Conservation (phyloP, 2,888 invertebrate species). For the Xestia sexstrigata region DNA sequence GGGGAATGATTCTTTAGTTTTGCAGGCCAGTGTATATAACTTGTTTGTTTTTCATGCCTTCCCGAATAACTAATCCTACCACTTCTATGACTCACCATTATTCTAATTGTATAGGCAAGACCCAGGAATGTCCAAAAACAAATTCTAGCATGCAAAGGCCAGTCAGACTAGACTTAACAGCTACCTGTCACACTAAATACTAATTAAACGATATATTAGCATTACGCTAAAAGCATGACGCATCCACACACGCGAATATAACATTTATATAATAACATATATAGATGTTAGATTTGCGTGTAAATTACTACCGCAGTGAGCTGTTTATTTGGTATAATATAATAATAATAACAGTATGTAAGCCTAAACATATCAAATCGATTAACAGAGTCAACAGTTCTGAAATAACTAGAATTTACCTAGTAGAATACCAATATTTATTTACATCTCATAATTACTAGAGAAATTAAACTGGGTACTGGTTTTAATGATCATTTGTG, state of each 20-base stretch:
- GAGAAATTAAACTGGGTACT: constrained; percentile 1
- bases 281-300: constrained; percentile 37
- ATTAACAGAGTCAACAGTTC: constrained; percentile 37
- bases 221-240: constrained; percentile 29
- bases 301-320: constrained; percentile 14
- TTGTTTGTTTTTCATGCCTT: no score
- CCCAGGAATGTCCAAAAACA: constrained; percentile 1
- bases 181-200: constrained; percentile 22
- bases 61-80: neutral
- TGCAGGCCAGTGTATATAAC: no score
- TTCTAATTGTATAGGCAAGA: neutral
- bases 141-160: constrained; percentile 13
- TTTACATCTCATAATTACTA: constrained; percentile 19
- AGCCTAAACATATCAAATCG: constrained; percentile 15
- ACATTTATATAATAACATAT: constrained; percentile 18
- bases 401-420: neutral
- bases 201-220: constrained; percentile 38
- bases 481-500: neutral
- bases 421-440: constrained; percentile 34
- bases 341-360: constrained; percentile 7
- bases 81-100: neutral
- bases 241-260: constrained; percentile 33
- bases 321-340: constrained; percentile 23
- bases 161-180: constrained; percentile 25
- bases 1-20: no score